Evolutionary conservation across 2,113 vertebrate species (phyloP), one percentile per base, ranked within the genome.

Genomic region (Planiliza haematocheilus): DNA sequence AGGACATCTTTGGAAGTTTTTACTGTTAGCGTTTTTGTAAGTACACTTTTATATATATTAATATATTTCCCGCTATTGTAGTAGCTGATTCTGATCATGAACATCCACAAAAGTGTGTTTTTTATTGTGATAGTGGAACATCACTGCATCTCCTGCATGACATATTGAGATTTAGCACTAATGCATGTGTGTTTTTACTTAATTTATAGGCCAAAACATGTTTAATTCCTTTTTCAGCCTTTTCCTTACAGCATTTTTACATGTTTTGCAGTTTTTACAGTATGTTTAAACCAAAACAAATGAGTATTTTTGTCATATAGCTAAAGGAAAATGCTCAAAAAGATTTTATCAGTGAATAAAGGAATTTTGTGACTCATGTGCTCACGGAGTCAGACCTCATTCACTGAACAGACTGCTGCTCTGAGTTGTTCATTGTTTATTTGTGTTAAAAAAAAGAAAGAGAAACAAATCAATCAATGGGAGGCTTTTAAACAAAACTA

Each of bases 361-460:
- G 24, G 24, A 30, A 30, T 30, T 30, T 30, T 30, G 3, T 30
- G 24, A 30, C 24, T 30, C 24, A 30, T 30, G 24, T 30, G 24
- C 3, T 50, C n/a, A 9, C 36, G 45, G 45, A 70, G 49, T 70
- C 38, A 61, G 74, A 57, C 16, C 21, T 76, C 42, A 43, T 8
- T 75, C 52, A 81, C 34, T 51, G 30, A 49, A 21, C 12, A 17
- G n/a, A 63, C 58, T 78, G 60, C 68, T 20, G 1, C 9, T 67
- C 62, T 30, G 46, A 49, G 65, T 8, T 1, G 12, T 21, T 58
- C 36, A 21, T 10, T 70, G 62, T 78, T 73, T 84, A 62, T 85
- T 79, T 66, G 3, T 7, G 10, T 10, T 1, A 30, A 30, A 30
- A 30, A 30, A 30, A 30, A 30, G 24, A 30, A 30, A 30, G 5